Conservation (phyloP, 2,113 vertebrate species). For the Neolamprologus brichardi region DNA sequence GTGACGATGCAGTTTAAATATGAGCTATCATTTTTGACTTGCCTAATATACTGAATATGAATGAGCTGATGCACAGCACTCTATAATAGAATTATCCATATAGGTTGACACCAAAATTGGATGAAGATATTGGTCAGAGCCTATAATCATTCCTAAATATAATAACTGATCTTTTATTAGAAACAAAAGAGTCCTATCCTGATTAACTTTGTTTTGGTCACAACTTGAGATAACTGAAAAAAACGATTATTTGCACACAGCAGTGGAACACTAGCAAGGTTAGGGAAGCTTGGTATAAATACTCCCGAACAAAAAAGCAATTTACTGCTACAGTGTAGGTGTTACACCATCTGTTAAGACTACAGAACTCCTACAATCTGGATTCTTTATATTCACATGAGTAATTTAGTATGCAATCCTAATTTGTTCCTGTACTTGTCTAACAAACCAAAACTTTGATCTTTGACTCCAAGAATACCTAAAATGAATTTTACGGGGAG, state of each 20-base stretch:
- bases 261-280: slow-evolving; percentile 21
- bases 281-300: slow-evolving; percentile 56
- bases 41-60: background rate
- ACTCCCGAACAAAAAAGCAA: slow-evolving; percentile 64
- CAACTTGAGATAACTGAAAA: slow-evolving; percentile 4
- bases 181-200: background rate
- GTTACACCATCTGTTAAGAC: slow-evolving; percentile 64
- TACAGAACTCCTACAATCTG: slow-evolving; percentile 33
- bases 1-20: background rate
- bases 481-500: background rate
- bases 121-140: background rate
- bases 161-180: background rate
- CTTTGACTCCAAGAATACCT: background rate
- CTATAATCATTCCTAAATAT: background rate
- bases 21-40: background rate
- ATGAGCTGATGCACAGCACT: background rate
- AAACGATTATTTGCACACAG: slow-evolving; percentile 13
- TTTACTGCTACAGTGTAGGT: slow-evolving; percentile 64
- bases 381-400: slow-evolving; percentile 10
- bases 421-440: background rate
- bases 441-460: background rate
- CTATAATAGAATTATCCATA: background rate
- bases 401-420: background rate
- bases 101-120: background rate
- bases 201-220: background rate